These are phyloP conservation scores for Toxotes chatareus DNA, from an alignment of 2,113 vertebrate genomes.

Conservation along the genomic window DNA sequence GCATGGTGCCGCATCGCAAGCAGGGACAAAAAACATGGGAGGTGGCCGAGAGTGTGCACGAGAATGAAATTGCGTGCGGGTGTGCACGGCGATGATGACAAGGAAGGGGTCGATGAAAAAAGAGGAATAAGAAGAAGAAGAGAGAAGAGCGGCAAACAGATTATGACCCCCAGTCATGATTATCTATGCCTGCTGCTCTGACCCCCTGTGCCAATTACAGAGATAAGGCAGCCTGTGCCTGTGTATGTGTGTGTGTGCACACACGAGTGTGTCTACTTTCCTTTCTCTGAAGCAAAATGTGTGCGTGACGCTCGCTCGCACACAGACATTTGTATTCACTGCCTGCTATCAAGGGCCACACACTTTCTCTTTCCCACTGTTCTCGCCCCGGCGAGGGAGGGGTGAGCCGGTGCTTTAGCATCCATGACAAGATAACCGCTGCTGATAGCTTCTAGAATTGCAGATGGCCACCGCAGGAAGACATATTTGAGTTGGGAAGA, in stretches of 20 bases:
- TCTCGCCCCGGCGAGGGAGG: conserved; percentile 3
- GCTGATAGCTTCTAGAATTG: conserved; percentile 51
- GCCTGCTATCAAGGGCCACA: conserved; percentile 44
- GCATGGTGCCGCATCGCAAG: conserved; percentile 39
- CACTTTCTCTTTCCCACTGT: conserved; percentile 37
- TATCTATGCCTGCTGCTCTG: conserved; percentile 67
- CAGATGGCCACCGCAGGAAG: conserved; percentile 50
- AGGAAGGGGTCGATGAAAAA: not conserved
- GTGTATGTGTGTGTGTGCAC: conserved; percentile 6
- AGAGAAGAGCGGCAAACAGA: conserved; percentile 39
- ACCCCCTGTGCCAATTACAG: conserved; percentile 72
- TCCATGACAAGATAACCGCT: conserved; percentile 61
- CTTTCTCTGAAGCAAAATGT: conserved; percentile 28
- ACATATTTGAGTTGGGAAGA: conserved; percentile 40
- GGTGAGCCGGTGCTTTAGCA: conserved; percentile 37
- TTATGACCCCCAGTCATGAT: conserved; percentile 66
- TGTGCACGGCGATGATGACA: not conserved
- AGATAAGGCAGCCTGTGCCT: conserved; percentile 63
- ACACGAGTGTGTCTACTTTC: conserved; percentile 20
- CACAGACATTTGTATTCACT: conserved; percentile 62
- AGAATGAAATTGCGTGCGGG: not conserved
- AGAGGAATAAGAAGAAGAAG: conserved; percentile 19
- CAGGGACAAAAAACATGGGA: not conserved
- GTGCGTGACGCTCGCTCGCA: conserved; percentile 12
- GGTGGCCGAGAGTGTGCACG: not conserved